Evolutionary conservation across 2,888 invertebrate species (phyloP).

Genomic region (Cantharis nigra): DNA sequence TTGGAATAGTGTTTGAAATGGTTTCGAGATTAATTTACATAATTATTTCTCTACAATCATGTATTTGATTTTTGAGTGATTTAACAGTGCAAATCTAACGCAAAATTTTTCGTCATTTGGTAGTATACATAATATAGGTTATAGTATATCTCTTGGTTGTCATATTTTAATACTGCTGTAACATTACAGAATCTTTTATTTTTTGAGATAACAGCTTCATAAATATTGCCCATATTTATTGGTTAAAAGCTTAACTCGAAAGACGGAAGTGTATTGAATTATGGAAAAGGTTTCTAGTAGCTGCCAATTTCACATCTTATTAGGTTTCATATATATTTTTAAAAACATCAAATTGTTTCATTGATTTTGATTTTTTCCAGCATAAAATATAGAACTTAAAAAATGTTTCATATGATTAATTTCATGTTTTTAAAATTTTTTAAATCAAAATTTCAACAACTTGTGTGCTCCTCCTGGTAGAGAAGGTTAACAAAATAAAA

Average conservation of each 20-base stretch:
- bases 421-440: too few species aligned
- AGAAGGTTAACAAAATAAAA: too few species aligned
- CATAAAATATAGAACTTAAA: too few species aligned
- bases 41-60: not conserved
- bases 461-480: too few species aligned
- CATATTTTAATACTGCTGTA: not conserved
- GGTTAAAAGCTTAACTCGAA: not conserved
- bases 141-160: not conserved
- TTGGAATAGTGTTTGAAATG: not conserved
- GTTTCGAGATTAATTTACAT: not conserved
- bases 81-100: not conserved
- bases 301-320: constrained; percentile 23
- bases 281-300: constrained; percentile 2
- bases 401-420: too few species aligned
- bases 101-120: too few species aligned
- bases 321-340: constrained; percentile 10
- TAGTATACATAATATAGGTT: too few species aligned
- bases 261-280: not conserved
- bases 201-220: not conserved
- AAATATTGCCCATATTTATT: not conserved
- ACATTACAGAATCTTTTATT: not conserved
- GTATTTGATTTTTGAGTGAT: not conserved
- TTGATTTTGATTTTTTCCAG: not conserved
- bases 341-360: not conserved
- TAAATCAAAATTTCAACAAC: too few species aligned